Evolutionary conservation across 1,140 invertebrate genomes (phyloP), one percentile per base, ranked within the genome.

Genomic region (Achroia grisella): DNA sequence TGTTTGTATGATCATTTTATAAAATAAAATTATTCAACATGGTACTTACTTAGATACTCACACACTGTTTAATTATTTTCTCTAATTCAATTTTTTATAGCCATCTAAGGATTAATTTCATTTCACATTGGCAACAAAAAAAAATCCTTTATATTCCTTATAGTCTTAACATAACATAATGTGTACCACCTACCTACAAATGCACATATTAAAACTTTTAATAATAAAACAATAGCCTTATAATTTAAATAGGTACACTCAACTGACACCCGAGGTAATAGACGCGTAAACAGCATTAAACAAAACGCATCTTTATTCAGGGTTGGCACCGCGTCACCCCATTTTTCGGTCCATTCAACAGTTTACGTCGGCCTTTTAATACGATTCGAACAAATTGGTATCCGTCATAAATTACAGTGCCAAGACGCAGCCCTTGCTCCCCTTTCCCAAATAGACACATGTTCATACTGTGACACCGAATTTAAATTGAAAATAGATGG

Each of bases 281-380:
- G n/a, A 11, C 13, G 54, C 44, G 37, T 44, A 56, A 60, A 56
- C 52, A 48, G 49, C 37, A 52, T 55, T 45, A 39, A 46, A 50
- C 40, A 48, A 36, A 33, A 37, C 34, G 45, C 50, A 44, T 45
- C 44, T 43, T 47, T 52, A 59, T 55, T 53, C 57, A 60, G 56
- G 57, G 59, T 64, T 71, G 17, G 17, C 17, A 23, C 17, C 17
- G n/a, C n/a, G 64, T 48, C 69, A 71, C 74, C 71, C 71, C 55
- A 75, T 63, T 75, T 75, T 68, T 71, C 70, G 71, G 65, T 58
- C 63, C 67, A 73, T 78, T 75, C 74, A 75, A 70, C 71, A 72
- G 66, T 72, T 73, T 65, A 71, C 56, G 67, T 73, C 52, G 52
- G 64, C 62, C 57, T 71, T 69, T 77, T 74, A 77, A 72, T 74